Percentiles rank a stretch among this genome's conserved stretches.
phyloP scores from a whole-genome alignment of 2,797 vertebrate genomes.

The Galago senegalensis region DNA sequence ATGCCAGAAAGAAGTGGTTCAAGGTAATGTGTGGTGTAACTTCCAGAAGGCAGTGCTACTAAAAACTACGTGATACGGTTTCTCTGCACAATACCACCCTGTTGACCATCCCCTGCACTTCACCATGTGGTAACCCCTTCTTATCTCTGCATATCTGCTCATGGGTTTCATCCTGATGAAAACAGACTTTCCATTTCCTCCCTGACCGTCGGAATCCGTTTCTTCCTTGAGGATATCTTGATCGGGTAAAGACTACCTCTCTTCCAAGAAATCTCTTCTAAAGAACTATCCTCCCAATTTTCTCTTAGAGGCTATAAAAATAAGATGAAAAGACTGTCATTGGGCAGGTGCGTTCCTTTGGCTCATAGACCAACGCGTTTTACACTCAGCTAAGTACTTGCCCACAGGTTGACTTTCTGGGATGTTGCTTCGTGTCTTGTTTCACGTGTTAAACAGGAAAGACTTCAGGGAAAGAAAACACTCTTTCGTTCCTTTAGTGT shows the following conservation, averaged over 20 bases:
- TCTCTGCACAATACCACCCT: constrained; percentile 58
- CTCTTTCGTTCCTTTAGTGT: neutral
- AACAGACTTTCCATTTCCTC: neutral
- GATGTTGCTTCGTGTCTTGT: neutral
- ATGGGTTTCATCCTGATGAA: neutral
- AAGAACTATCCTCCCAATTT: neutral
- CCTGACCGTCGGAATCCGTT: neutral
- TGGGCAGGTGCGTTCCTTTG: neutral
- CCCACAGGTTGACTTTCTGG: neutral
- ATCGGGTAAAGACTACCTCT: neutral
- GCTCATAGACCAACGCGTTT: too few species aligned
- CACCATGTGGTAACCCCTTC: neutral
- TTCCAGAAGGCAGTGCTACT: neutral
- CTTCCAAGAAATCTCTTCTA: neutral
- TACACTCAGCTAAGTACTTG: neutral
- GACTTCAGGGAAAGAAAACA: neutral
- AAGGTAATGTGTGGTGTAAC: constrained; percentile 46
- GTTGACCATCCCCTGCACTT: constrained; percentile 21
- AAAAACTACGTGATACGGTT: constrained; percentile 21
- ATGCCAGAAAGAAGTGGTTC: constrained; percentile 72
- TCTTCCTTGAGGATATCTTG: constrained; percentile 1
- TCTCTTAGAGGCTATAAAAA: neutral
- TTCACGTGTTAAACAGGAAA: neutral
- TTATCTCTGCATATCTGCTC: neutral
- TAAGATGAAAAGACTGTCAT: neutral